A percentile compares a stretch with the other conserved stretches of the same genome.
Conservation (phyloP, 2,888 invertebrate genomes). For the Pedicia rivosa region DNA sequence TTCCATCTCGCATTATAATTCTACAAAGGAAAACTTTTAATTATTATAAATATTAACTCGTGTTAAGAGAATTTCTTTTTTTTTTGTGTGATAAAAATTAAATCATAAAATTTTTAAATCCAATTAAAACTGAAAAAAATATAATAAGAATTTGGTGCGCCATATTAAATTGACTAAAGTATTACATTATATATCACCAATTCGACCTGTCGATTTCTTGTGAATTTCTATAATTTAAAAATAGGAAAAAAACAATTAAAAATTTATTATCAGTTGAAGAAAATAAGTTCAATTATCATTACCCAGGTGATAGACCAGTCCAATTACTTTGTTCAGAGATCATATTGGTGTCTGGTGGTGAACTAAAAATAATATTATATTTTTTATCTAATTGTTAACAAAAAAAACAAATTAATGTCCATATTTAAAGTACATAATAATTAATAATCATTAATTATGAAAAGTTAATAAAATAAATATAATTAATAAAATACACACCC, state of each 20-base stretch:
- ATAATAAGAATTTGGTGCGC: too few species aligned
- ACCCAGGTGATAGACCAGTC: neutral
- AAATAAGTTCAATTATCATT: neutral
- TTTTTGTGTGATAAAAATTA: too few species aligned
- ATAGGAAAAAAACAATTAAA: neutral
- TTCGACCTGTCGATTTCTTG: constrained; percentile 4
- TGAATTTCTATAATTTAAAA: neutral
- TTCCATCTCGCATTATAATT: too few species aligned
- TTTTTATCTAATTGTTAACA: constrained; percentile 3
- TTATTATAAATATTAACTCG: too few species aligned
- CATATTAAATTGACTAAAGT: constrained; percentile 1
- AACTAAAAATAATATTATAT: constrained; percentile 10
- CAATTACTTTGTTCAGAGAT: constrained; percentile 15
- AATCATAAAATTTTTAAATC: too few species aligned
- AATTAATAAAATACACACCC: constrained; percentile 10
- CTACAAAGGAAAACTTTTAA: too few species aligned
- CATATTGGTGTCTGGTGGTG: constrained; percentile 13
- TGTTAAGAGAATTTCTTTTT: too few species aligned
- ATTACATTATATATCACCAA: constrained; percentile 2
- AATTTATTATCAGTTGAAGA: neutral
- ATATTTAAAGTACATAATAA: neutral
- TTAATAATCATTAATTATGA: neutral
- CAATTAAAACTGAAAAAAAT: too few species aligned
- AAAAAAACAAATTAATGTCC: neutral
- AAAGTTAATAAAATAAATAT: constrained; percentile 4